These are phyloP conservation scores for Lutraria rhynchaena DNA, from an alignment of 1,140 invertebrate genomes.

Conservation along the genomic window DNA sequence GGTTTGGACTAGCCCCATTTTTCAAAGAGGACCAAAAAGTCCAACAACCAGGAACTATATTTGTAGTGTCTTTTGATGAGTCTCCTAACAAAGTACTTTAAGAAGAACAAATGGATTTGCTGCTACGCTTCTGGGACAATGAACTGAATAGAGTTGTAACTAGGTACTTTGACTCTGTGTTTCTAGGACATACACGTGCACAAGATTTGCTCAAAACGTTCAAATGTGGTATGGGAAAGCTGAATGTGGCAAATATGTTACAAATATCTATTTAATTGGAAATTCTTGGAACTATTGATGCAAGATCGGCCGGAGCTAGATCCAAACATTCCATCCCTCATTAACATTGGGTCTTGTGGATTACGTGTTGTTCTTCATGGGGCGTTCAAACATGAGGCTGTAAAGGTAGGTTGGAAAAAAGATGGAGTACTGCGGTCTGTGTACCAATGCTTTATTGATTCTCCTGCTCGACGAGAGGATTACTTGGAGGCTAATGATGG, in stretches of 20 bases:
- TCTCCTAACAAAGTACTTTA: constrained; percentile 57
- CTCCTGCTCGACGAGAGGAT: constrained; percentile 84
- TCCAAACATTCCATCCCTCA: constrained; percentile 37
- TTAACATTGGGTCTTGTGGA: constrained; percentile 45
- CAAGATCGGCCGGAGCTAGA: constrained; percentile 42
- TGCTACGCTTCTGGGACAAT: constrained; percentile 58
- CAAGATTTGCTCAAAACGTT: constrained; percentile 59
- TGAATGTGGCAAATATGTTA: constrained; percentile 43
- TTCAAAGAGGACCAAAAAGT: constrained; percentile 20
- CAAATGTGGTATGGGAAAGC: constrained; percentile 31
- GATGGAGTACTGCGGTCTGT: constrained; percentile 34
- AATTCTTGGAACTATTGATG: constrained; percentile 61
- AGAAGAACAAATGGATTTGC: constrained; percentile 64
- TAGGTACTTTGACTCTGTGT: constrained; percentile 59
- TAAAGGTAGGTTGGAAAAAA: constrained; percentile 44
- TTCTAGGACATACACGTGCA: constrained; percentile 58
- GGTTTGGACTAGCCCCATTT: constrained; percentile 46
- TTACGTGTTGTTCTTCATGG: constrained; percentile 51
- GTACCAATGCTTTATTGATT: constrained; percentile 73
- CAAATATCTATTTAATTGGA: constrained; percentile 68
- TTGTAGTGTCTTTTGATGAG: constrained; percentile 64
- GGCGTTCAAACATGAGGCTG: constrained; percentile 42
- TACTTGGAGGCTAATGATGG: constrained; percentile 83
- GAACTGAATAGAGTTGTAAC: constrained; percentile 52
- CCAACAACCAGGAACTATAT: constrained; percentile 33